Evolutionary conservation across 1,140 invertebrate genomes (phyloP), one percentile per base, ranked within the genome.

Genomic region (Notospermus geniculatus): DNA sequence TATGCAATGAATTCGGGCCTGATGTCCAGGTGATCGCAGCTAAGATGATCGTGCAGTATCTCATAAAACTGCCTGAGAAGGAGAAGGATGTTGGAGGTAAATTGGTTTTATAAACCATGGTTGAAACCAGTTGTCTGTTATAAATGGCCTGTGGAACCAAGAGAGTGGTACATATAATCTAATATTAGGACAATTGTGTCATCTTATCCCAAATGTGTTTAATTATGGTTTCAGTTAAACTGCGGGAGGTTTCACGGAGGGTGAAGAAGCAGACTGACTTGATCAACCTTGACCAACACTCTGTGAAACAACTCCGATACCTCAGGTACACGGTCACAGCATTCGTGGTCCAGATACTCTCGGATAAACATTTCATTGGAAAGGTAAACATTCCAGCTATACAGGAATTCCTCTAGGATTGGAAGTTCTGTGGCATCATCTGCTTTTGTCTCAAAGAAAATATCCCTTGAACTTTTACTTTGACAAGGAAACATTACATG

Each of bases 251-350:
- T 15, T 56, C n/a, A 45, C 36, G 28, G 13, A 28, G 28, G 55
- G 68, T 39, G 69, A 76, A 54, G 64, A 36, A 36, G 15, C 32
- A 70, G 46, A 64, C 57, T 59, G 64, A 67, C 25, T 84, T 91
- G 41, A 91, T 92, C 64, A 87, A 88, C 73, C 82, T 91, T 0
- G 80, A 80, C 9, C 82, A 82, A 1, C 86, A 87, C 67, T 85
- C 86, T 1, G 82, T 87, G 1, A 89, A 91, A 73, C 88, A 92
- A 62, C 77, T 93, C 62, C 83, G 90, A 15, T 88, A 92, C 72
- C 93, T 90, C 70, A 93, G 90, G 81, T 92, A 91, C 69, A 85
- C 87, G 0, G 82, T 88, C 19, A 77, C 92, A 1, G 87, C 87
- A 29, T 90, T 90, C 67, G 80, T 92, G 2, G 86, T 86, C 4